phyloP scores from a whole-genome alignment of 1,140 invertebrate genomes.

The Orchestia grillus region DNA sequence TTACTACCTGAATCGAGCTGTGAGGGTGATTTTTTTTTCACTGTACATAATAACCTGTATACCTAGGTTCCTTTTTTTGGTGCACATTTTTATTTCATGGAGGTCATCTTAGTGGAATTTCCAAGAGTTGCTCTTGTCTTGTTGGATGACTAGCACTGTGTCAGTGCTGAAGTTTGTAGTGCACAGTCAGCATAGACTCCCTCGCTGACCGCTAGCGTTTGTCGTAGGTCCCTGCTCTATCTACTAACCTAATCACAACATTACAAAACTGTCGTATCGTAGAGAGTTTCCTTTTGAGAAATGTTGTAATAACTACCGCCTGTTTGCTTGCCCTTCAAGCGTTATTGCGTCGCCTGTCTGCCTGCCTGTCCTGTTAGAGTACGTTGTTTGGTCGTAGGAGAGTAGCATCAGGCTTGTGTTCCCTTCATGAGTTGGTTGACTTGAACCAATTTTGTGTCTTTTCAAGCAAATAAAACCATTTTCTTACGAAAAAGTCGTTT shows the following conservation, averaged over 20 bases:
- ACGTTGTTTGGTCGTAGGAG: neutral
- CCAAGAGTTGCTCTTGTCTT: neutral
- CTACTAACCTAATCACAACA: slow-evolving; percentile 3
- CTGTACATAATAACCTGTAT: slow-evolving; percentile 25
- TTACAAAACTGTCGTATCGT: neutral
- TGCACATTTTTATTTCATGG: neutral
- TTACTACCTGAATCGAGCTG: slow-evolving; percentile 22
- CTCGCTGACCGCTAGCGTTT: neutral
- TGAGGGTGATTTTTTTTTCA: neutral
- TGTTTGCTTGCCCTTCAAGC: neutral
- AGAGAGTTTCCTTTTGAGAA: neutral
- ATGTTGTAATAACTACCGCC: slow-evolving; percentile 9
- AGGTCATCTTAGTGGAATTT: neutral
- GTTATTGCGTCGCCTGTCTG: neutral
- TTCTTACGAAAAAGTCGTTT: slow-evolving; percentile 29
- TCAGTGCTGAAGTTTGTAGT: neutral
- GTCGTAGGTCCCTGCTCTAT: neutral
- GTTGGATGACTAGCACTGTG: neutral
- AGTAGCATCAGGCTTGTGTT: neutral
- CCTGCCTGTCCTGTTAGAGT: neutral
- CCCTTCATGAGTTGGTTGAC: slow-evolving; percentile 22
- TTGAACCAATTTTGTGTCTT: slow-evolving; percentile 21
- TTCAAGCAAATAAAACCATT: slow-evolving; percentile 43
- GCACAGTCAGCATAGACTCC: neutral
- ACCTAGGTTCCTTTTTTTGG: neutral